Base-by-base conservation (phyloP, 2,888 invertebrate species). In the Pseudococcus viburni region DNA sequence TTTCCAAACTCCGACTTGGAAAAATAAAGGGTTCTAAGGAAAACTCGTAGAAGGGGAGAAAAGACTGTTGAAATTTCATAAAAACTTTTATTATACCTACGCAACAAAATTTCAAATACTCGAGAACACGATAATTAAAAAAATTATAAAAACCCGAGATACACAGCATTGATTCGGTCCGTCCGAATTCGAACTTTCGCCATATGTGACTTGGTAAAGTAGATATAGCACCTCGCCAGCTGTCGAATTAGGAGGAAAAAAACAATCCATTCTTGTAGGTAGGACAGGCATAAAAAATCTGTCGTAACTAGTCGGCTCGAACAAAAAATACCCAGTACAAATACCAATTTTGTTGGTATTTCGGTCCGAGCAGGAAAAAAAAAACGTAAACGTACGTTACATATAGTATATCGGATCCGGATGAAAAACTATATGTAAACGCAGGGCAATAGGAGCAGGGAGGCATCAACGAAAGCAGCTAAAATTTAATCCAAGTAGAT, bases 401-500 rank as follows among this genome's bases (percentile, higher is more conserved):
- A n/a, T 55, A 1, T n/a, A n/a, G n/a, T 51, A 59, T 4, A 59
- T 59, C 1, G 17, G 22, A 22, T 22, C 19, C 7, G 12, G 12
- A 42, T 2, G 19, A 22, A 83, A 39, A 46, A n/a, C 12, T 46
- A 42, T 39, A 80, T 9, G 42, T 42, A 9, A 8, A 42, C 42
- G 42, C 5, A 42, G 42, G 42, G 9, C 9, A 33, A 33, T 2
- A 33, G 26, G 26, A 3, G 26, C 3, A 33, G 26, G 26, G 42
- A 42, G 80, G 17, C 80, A 9, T 39, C 12, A 15, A 64, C n/a
- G 33, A 73, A 73, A 77, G 39, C 33, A 33, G 39, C 33, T 42
- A 19, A 83, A 83, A 83, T 83, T 83, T 42, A 83, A 83, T 46
- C 46, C 80, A 42, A 46, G 80, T 46, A 19, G 9, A 83, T 19